Percentiles rank a stretch among this genome's conserved stretches.
phyloP scores from a whole-genome alignment of 2,888 invertebrate species.

The Oxyteleia sp. region DNA sequence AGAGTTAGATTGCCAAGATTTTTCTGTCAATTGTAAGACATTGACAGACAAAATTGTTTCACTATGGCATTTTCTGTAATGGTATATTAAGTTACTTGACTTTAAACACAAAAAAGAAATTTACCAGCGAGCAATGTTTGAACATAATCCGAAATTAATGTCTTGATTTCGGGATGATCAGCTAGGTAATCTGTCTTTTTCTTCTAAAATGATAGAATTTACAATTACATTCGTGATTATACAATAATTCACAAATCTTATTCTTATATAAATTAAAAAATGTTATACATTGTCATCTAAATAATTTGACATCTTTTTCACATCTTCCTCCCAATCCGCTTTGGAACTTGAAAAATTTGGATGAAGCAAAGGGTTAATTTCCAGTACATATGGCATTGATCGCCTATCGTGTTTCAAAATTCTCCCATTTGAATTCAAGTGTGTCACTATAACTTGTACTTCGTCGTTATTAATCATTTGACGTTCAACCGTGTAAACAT shows the following conservation, averaged over 20 bases:
- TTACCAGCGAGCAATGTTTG: conserved; percentile 89
- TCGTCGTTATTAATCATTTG: conserved; percentile 89
- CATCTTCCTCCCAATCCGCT: conserved; percentile 89
- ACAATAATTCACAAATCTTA: too few relatives aligned
- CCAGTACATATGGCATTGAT: conserved; percentile 89
- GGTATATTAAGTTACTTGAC: conserved; percentile 35
- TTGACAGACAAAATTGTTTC: too few relatives aligned
- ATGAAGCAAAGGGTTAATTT: conserved; percentile 89
- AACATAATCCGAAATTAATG: conserved; percentile 89
- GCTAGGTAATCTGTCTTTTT: conserved; percentile 88
- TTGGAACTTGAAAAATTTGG: conserved; percentile 87
- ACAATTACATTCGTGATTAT: neutral
- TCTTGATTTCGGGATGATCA: conserved; percentile 89
- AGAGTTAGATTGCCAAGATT: too few relatives aligned
- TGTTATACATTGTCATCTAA: conserved; percentile 90
- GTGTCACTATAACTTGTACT: conserved; percentile 88
- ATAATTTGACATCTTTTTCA: conserved; percentile 90
- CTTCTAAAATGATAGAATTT: conserved; percentile 77
- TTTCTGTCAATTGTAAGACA: too few relatives aligned
- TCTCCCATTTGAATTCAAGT: conserved; percentile 89
- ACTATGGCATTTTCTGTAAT: too few relatives aligned
- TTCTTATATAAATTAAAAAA: too few relatives aligned
- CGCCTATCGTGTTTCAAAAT: conserved; percentile 90
- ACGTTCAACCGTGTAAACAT: conserved; percentile 89
- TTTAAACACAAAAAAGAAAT: conserved; percentile 79